These are phyloP conservation scores for Standfussiana lucernea DNA, from an alignment of 2,888 invertebrate species.

Conservation along the genomic window DNA sequence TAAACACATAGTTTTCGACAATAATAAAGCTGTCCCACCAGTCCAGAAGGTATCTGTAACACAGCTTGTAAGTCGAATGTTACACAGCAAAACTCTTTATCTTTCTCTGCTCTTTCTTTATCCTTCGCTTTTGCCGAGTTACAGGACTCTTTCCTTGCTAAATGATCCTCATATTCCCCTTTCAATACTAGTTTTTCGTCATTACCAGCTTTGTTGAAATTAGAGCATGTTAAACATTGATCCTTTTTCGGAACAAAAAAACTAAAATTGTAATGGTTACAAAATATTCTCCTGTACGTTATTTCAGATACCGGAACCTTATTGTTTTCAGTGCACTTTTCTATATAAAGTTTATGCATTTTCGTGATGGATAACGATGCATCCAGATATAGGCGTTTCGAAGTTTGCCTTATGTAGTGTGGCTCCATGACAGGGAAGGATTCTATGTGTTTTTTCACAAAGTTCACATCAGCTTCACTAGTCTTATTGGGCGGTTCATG, in stretches of 20 bases:
- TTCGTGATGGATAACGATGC: slow-evolving; percentile 22
- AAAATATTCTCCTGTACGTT: slow-evolving; percentile 47
- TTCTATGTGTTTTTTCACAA: slow-evolving; percentile 12
- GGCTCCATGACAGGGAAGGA: slow-evolving; percentile 13
- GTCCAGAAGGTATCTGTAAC: slow-evolving; percentile 4
- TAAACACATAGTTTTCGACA: slow-evolving; percentile 24
- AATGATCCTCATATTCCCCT: slow-evolving; percentile 5
- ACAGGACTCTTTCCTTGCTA: slow-evolving; percentile 26
- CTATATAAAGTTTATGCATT: slow-evolving; percentile 26
- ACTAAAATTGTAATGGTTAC: slow-evolving; percentile 35
- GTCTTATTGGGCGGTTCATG: slow-evolving; percentile 10
- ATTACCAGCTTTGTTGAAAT: slow-evolving; percentile 19
- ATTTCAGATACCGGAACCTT: slow-evolving; percentile 33
- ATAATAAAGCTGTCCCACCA: slow-evolving; percentile 20
- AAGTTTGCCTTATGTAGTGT: slow-evolving; percentile 15
- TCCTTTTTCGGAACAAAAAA: slow-evolving; percentile 45
- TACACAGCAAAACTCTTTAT: slow-evolving; percentile 16
- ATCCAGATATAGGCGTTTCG: slow-evolving; percentile 7
- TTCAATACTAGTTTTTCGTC: slow-evolving; percentile 16
- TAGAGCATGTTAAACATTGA: slow-evolving; percentile 45
- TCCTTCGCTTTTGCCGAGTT: slow-evolving; percentile 36
- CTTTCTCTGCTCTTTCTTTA: slow-evolving; percentile 33
- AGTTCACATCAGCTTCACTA: not conserved
- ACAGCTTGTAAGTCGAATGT: slow-evolving; percentile 13
- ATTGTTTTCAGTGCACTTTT: slow-evolving; percentile 27